Evolutionary conservation across 1,140 invertebrate genomes (phyloP).

Genomic region (Microplitis mediator): DNA sequence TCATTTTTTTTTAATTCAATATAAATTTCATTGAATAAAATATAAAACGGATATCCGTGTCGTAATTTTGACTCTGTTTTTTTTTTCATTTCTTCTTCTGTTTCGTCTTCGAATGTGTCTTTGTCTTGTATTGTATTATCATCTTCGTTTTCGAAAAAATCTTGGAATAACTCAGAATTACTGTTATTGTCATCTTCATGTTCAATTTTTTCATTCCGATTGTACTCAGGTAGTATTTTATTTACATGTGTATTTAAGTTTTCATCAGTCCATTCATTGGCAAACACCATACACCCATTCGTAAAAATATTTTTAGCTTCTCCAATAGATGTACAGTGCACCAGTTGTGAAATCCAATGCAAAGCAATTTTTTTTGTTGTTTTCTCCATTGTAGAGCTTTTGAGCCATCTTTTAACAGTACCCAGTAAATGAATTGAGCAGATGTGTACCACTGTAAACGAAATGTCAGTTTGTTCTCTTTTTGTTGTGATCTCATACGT

Average conservation of each 20-base stretch:
- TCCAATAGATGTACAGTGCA: background rate
- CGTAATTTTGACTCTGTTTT: too few relatives aligned
- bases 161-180: too few relatives aligned
- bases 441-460: background rate
- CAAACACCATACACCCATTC: background rate
- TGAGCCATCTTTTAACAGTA: background rate
- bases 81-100: too few relatives aligned
- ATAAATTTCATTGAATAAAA: too few relatives aligned
- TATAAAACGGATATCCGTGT: too few relatives aligned
- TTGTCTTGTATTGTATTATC: too few relatives aligned
- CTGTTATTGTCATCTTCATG: too few relatives aligned
- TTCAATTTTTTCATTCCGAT: too few relatives aligned
- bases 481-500: background rate
- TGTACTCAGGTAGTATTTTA: background rate
- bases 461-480: background rate
- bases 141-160: too few relatives aligned
- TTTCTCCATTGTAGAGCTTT: background rate
- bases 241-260: background rate
- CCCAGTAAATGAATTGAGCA: background rate
- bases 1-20: too few relatives aligned
- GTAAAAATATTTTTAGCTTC: background rate
- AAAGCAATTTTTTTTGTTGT: background rate
- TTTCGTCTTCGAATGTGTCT: too few relatives aligned
- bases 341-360: background rate
- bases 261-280: background rate